Conservation (phyloP, 2,113 vertebrate species). For the Panthera uncia region DNA sequence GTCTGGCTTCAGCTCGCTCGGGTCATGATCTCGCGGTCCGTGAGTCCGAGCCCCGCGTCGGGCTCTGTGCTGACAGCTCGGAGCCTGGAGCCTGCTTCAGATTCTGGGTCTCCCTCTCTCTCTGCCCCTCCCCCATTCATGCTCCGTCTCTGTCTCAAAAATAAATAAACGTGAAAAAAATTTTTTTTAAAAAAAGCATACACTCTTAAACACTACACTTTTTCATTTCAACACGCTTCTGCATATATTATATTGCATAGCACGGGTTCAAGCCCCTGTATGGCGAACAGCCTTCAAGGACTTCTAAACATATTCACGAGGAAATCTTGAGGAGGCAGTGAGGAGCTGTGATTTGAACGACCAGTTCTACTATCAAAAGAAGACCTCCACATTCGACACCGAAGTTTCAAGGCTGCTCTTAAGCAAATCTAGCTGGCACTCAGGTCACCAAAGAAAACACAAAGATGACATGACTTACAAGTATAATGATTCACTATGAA, state of each 20-base stretch:
- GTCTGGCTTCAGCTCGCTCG: too few species aligned
- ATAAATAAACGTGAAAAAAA: too few species aligned
- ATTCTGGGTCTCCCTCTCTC: too few species aligned
- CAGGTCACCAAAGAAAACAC: background rate
- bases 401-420: background rate
- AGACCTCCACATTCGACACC: background rate
- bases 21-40: too few species aligned
- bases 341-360: background rate
- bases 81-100: too few species aligned
- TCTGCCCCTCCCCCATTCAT: too few species aligned
- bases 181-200: too few species aligned
- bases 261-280: background rate
- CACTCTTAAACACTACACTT: background rate
- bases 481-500: background rate
- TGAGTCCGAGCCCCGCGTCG: too few species aligned
- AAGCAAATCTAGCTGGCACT: background rate
- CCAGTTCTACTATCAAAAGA: background rate
- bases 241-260: background rate
- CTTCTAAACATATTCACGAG: background rate
- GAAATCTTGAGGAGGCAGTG: background rate
- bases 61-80: too few species aligned
- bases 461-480: background rate
- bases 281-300: background rate
- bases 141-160: too few species aligned
- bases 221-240: background rate